phyloP scores from a whole-genome alignment of 2,797 vertebrate genomes.

The Emys orbicularis region DNA sequence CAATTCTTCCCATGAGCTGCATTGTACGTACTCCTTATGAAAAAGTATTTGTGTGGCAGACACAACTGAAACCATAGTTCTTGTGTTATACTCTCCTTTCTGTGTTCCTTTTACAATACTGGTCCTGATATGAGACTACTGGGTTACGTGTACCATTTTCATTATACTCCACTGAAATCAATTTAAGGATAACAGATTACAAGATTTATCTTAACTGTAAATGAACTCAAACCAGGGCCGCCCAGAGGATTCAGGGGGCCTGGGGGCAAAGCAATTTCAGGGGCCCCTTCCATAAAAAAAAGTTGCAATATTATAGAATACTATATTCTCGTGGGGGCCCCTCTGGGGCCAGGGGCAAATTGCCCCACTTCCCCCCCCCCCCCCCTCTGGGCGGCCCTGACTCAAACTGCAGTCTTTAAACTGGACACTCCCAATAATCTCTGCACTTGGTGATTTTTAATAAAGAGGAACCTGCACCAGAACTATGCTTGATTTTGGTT shows the following conservation, averaged over 20 bases:
- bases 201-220: not conserved
- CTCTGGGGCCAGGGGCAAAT: too few relatives aligned
- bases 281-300: too few relatives aligned
- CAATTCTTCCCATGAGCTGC: not conserved
- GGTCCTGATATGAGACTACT: not conserved
- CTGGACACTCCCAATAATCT: not conserved
- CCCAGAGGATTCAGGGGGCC: too few relatives aligned
- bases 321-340: too few relatives aligned
- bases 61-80: not conserved
- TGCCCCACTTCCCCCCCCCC: too few relatives aligned
- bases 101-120: rapidly evolving
- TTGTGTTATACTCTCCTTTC: not conserved
- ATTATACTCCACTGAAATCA: not conserved
- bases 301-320: too few relatives aligned
- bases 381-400: not conserved
- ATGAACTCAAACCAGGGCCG: not conserved
- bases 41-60: constrained; percentile 5
- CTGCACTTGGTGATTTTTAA: not conserved
- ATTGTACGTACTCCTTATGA: not conserved
- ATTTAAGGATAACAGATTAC: not conserved
- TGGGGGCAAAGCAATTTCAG: too few relatives aligned
- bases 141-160: not conserved
- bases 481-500: not conserved
- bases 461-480: not conserved
- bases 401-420: not conserved